Percentiles rank a stretch among this genome's conserved stretches.
Conservation (phyloP, 53 echinoderm and acorn worm species). For the Zoroaster sp. region DNA sequence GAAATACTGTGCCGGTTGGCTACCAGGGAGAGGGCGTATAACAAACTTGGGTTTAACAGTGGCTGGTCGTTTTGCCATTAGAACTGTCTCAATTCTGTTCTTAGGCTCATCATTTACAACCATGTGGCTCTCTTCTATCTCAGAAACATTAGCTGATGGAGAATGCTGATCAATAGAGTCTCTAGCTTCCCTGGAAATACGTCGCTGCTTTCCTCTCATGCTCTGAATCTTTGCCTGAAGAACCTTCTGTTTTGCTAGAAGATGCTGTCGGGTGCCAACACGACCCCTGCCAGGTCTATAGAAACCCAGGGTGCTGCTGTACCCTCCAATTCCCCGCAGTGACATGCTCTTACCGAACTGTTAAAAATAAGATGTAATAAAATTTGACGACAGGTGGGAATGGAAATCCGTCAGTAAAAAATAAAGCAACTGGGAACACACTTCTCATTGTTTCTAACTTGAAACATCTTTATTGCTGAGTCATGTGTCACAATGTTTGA, state of each 20-base stretch:
- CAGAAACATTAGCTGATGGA: background rate
- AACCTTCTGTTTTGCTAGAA: constrained; percentile 84
- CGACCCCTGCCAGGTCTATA: constrained; percentile 10
- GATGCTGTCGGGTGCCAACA: constrained; percentile 43
- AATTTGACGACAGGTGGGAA: background rate
- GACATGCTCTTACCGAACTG: constrained; percentile 20
- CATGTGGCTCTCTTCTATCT: background rate
- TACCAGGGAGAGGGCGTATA: constrained; percentile 81
- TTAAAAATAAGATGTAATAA: background rate
- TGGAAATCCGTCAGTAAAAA: background rate
- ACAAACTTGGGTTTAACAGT: constrained; percentile 75
- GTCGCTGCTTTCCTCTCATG: constrained; percentile 53
- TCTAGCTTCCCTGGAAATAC: constrained; percentile 24
- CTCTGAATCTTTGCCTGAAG: constrained; percentile 76
- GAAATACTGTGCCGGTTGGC: constrained; percentile 72
- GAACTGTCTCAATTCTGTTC: constrained; percentile 28
- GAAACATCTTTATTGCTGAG: constrained; percentile 24
- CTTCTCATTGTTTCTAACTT: background rate
- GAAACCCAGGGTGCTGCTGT: constrained; percentile 24
- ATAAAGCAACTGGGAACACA: constrained; percentile 59
- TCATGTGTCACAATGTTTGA: background rate
- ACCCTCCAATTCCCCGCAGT: constrained; percentile 7
- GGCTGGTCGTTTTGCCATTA: constrained; percentile 66
- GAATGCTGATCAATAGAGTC: background rate
- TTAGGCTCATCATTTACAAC: background rate